Percentiles rank a stretch among this genome's conserved stretches.
Conservation (phyloP, 2,113 vertebrate species). For the Sula dactylatra region DNA sequence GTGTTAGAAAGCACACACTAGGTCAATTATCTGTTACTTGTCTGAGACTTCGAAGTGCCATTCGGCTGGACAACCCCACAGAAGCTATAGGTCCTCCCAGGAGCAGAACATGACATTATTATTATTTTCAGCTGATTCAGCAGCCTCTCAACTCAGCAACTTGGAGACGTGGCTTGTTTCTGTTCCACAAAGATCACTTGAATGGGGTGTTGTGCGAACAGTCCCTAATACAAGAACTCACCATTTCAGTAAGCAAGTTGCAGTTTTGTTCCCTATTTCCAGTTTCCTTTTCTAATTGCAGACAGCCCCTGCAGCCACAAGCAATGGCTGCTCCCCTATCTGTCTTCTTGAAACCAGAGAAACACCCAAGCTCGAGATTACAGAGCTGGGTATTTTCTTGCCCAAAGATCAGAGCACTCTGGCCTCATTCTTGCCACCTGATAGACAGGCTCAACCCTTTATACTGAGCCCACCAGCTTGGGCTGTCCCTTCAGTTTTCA, state of each 20-base stretch:
- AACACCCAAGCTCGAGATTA: background rate
- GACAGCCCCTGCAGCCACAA: background rate
- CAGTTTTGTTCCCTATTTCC: background rate
- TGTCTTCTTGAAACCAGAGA: background rate
- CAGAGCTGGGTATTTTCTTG: background rate
- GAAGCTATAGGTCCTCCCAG: background rate
- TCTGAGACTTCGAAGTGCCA: background rate
- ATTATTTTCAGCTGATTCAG: background rate
- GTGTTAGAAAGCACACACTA: background rate
- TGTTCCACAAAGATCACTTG: background rate
- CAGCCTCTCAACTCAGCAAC: background rate
- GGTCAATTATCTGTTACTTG: background rate
- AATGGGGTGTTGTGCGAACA: background rate
- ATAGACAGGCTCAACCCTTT: background rate
- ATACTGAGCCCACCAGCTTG: background rate
- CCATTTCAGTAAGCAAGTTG: background rate
- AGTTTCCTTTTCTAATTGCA: conserved; percentile 1
- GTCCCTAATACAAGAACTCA: background rate
- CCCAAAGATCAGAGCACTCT: background rate
- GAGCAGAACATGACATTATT: background rate
- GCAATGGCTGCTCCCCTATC: background rate
- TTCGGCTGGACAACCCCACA: background rate
- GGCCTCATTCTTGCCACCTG: background rate
- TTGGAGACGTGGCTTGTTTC: background rate
- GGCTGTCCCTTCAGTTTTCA: background rate